These are phyloP conservation scores for Parnassius orleans DNA, from an alignment of 2,888 invertebrate genomes.

Conservation along the genomic window DNA sequence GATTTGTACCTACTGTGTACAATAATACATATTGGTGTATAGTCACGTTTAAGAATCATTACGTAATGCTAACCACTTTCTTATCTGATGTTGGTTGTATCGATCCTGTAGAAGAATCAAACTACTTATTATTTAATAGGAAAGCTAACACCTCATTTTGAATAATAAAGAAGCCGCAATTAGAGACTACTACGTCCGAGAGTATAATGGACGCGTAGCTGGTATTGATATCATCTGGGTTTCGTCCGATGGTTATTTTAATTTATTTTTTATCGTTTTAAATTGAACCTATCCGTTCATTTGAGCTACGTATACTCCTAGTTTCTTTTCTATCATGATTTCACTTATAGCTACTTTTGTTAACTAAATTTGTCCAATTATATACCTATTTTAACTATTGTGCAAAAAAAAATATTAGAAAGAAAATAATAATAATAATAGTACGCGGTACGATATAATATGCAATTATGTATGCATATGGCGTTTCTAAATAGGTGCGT, in stretches of 20 bases:
- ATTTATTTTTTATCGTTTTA: conserved; percentile 78
- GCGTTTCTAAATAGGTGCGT: conserved; percentile 47
- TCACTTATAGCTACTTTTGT: conserved; percentile 18
- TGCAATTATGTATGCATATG: conserved; percentile 61
- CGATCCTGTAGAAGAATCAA: conserved; percentile 53
- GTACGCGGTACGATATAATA: neutral
- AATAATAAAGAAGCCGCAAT: conserved; percentile 77
- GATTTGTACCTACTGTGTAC: too few species aligned
- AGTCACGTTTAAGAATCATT: conserved; percentile 30
- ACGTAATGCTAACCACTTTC: conserved; percentile 42
- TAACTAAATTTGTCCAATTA: too few species aligned
- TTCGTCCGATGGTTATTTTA: conserved; percentile 66
- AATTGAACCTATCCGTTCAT: conserved; percentile 55
- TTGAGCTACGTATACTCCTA: conserved; percentile 55
- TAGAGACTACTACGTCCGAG: conserved; percentile 67
- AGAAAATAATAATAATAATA: neutral
- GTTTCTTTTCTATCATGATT: conserved; percentile 27
- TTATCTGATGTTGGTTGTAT: conserved; percentile 50
- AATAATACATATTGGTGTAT: too few species aligned
- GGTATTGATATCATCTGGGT: conserved; percentile 74
- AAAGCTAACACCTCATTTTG: conserved; percentile 79
- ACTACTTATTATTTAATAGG: conserved; percentile 77
- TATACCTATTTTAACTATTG: neutral
- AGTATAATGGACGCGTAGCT: conserved; percentile 65
- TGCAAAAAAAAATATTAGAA: neutral